Base-by-base conservation (phyloP, 1,140 invertebrate genomes). In the Theocolax elegans region DNA sequence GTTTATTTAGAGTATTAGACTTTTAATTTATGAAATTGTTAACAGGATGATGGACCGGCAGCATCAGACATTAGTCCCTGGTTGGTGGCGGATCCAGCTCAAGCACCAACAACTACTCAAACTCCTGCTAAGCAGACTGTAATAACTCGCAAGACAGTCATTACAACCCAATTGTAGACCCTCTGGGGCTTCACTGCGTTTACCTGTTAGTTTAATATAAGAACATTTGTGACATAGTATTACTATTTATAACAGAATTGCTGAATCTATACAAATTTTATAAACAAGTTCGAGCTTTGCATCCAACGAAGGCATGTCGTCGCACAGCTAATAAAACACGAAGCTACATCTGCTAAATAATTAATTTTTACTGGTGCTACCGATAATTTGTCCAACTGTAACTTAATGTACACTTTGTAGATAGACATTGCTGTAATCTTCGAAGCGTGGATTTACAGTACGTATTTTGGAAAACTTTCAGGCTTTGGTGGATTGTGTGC, bases 101-200 rank as follows among this genome's bases (percentile, higher is more conserved):
- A 88, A 42, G 77, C 84, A 10, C 81, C 84, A 23, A 72, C 80
- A 17, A 87, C 90, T 13, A 89, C 90, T 63, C 89, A 89, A 63
- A 88, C 89, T 6, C 89, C 90, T 67, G 88, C 88, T 60, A 90
- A 89, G 54, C 90, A 91, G 77, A 89, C 90, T 59, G 87, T 91
- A 72, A 91, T 93, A 67, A 91, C 92, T 63, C 88, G 92, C 73
- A 94, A 94, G 87, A 93, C 92, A 68, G 93, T 94, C 75, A 94
- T 94, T 72, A 94, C 92, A 71, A 94, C 93, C 71, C 93, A 94
- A 81, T 88, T 94, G 74, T 94, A 89, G 87, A 65, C 59, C 35
- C 65, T 67, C 46, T 21, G 12, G 12, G 29, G 27, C 23, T 13
- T 17, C 23, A 12, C 23, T 56, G 29, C 53, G 29, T 65, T 66